Evolutionary conservation across 2,888 invertebrate genomes (phyloP).

Genomic region (Drosophila tanythrix): DNA sequence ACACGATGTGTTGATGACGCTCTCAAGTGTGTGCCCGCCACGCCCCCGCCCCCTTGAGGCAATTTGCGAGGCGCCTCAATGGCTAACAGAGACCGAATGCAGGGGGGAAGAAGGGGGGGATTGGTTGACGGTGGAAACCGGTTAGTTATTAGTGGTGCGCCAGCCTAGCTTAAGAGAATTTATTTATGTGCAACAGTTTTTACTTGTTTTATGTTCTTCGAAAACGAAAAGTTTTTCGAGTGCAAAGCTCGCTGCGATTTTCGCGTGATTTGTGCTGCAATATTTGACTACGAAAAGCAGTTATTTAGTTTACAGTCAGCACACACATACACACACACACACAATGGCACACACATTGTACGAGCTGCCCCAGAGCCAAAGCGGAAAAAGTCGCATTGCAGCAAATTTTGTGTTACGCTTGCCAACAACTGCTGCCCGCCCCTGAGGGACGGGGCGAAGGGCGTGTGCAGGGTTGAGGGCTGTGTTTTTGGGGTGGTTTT

Average conservation of each 20-base stretch:
- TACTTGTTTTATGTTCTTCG: conserved; percentile 11
- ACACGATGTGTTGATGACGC: conserved; percentile 79
- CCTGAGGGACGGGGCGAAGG: background rate
- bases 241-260: conserved; percentile 24
- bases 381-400: conserved; percentile 79
- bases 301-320: conserved; percentile 38
- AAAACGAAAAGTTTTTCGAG: conserved; percentile 46
- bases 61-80: conserved; percentile 60
- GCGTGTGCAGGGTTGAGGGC: background rate
- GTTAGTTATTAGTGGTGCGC: background rate
- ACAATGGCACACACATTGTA: conserved; percentile 40
- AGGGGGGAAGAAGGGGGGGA: too few relatives aligned
- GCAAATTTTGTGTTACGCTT: conserved; percentile 79
- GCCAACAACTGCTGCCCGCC: conserved; percentile 76
- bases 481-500: conserved; percentile 5
- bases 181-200: conserved; percentile 68
- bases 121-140: background rate
- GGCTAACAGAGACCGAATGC: background rate
- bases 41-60: conserved; percentile 34
- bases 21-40: conserved; percentile 54
- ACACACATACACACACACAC: conserved; percentile 21
- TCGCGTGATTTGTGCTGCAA: conserved; percentile 65
- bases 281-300: conserved; percentile 47
- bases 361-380: conserved; percentile 52
- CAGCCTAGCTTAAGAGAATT: conserved; percentile 28